Evolutionary conservation across 30 jellyfish, hydroid and myxozoan genomes (phyloP).

Genomic region (Catostylus mosaicus): DNA sequence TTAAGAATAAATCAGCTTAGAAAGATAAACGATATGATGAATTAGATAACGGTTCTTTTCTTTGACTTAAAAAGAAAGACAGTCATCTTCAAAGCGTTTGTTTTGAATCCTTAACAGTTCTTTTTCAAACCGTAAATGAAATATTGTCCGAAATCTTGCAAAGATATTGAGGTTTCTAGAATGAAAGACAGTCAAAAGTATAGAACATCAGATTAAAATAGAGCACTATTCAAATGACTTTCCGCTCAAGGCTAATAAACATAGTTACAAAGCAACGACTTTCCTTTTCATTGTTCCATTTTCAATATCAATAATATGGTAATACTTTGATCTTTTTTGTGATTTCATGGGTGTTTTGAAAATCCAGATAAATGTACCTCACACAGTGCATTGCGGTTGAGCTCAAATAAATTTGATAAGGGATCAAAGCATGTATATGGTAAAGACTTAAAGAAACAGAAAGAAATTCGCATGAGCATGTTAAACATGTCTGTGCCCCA

Average conservation of each 20-base stretch:
- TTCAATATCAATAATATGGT: background rate
- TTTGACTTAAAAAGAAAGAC: constrained; percentile 24
- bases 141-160: constrained; percentile 10
- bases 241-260: constrained; percentile 11
- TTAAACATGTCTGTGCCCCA: too few relatives aligned
- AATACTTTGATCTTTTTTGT: background rate
- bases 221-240: constrained; percentile 1
- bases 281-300: background rate
- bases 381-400: background rate
- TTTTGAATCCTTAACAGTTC: constrained; percentile 42
- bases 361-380: background rate
- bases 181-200: background rate
- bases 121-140: constrained; percentile 34
- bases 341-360: background rate
- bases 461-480: too few relatives aligned
- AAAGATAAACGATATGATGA: constrained; percentile 22
- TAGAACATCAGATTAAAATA: constrained; percentile 1
- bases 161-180: constrained; percentile 2
- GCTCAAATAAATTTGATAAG: background rate
- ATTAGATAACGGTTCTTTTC: constrained; percentile 40
- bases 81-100: constrained; percentile 33
- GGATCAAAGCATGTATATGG: background rate
- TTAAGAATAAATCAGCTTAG: constrained; percentile 42
- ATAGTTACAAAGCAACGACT: constrained; percentile 21
- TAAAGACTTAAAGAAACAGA: background rate